These are phyloP conservation scores for Galago senegalensis DNA, from an alignment of 2,797 vertebrate genomes.

Conservation along the genomic window DNA sequence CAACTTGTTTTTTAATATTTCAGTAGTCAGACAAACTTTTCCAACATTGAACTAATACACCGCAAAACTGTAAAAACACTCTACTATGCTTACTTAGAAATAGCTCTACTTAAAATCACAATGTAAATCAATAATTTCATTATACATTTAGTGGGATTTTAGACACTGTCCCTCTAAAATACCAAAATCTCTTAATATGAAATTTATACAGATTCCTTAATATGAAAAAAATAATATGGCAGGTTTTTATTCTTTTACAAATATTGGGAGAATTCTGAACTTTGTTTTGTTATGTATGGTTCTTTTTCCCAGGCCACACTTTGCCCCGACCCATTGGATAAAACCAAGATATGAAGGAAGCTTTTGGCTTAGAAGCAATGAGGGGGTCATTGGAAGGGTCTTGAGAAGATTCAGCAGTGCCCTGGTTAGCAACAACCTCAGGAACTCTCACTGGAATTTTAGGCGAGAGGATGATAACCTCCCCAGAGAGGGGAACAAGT, in stretches of 20 bases:
- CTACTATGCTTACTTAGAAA: not conserved
- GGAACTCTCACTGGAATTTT: not conserved
- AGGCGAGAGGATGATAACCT: not conserved
- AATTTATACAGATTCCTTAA: not conserved
- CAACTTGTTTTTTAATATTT: constrained; percentile 8
- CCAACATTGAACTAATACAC: not conserved
- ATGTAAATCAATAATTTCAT: constrained; percentile 16
- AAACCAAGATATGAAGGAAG: not conserved
- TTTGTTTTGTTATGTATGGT: not conserved
- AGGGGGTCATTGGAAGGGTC: not conserved
- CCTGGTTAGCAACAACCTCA: not conserved
- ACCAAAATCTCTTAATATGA: not conserved
- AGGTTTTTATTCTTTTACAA: not conserved
- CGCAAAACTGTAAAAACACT: not conserved
- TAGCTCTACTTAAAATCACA: constrained; percentile 7
- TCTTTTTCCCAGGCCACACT: not conserved
- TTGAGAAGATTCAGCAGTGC: not conserved
- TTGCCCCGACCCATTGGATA: not conserved
- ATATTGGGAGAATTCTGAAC: not conserved
- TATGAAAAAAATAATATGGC: not conserved
- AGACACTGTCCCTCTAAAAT: not conserved
- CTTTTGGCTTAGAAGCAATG: not conserved
- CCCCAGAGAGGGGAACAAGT: not conserved
- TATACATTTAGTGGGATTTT: not conserved
- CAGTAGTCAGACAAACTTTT: not conserved